phyloP scores from a whole-genome alignment of 2,797 vertebrate genomes.

The Hafferia zeledoni region DNA sequence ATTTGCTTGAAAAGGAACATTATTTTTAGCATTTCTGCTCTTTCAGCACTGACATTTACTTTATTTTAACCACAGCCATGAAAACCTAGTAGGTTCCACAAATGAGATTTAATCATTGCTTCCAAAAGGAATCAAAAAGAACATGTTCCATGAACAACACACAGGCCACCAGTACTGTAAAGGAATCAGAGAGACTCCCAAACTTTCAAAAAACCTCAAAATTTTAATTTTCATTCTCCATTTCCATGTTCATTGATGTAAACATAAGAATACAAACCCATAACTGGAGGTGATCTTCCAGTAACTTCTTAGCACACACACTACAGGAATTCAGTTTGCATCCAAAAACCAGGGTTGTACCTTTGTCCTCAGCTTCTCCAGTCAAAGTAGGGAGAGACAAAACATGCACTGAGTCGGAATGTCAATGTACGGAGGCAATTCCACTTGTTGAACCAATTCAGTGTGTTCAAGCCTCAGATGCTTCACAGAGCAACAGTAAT shows the following conservation, averaged over 20 bases:
- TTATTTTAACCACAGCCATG: neutral
- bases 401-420: neutral
- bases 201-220: neutral
- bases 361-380: neutral
- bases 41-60: neutral
- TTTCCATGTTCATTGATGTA: neutral
- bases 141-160: neutral
- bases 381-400: neutral
- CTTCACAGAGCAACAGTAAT: neutral
- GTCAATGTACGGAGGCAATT: neutral
- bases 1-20: neutral
- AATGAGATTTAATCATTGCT: neutral
- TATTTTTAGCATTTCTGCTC: neutral
- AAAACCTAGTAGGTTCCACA: neutral
- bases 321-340: neutral
- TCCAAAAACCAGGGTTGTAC: neutral
- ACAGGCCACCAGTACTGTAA: neutral
- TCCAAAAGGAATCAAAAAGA: neutral
- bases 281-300: neutral
- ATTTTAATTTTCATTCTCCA: neutral
- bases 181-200: neutral
- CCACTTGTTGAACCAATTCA: neutral
- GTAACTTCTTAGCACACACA: neutral
- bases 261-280: neutral
- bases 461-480: neutral